Percentiles rank a stretch among this genome's conserved stretches.
These are phyloP conservation scores for Kryphioiulus occultus DNA, from an alignment of 2,888 invertebrate genomes.

Conservation along the genomic window DNA sequence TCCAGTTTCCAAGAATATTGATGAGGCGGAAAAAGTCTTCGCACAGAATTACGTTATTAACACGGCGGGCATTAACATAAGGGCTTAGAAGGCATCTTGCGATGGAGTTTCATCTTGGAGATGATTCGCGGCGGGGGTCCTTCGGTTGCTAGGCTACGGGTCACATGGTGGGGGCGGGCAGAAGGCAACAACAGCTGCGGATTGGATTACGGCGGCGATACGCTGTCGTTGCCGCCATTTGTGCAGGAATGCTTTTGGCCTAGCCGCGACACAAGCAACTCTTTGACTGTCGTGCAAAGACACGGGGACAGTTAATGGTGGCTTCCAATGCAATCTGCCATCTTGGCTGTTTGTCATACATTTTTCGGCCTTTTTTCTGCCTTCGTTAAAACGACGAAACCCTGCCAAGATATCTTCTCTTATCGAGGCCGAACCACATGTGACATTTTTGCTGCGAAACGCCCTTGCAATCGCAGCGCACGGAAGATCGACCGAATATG, in stretches of 20 bases:
- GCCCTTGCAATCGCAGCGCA: neutral
- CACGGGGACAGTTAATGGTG: neutral
- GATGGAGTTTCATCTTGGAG: neutral
- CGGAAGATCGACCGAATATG: neutral
- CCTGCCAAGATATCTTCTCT: neutral
- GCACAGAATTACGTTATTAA: slow-evolving; percentile 31
- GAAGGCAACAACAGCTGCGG: neutral
- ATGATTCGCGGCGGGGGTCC: neutral
- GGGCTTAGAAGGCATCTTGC: neutral
- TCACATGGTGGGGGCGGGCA: slow-evolving; percentile 2
- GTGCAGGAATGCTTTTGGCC: neutral
- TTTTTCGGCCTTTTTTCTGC: neutral
- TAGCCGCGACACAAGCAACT: slow-evolving; percentile 1
- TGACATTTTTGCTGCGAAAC: neutral
- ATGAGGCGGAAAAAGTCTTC: slow-evolving; percentile 31
- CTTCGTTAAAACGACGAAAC: neutral
- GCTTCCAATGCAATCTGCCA: neutral
- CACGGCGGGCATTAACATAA: slow-evolving; percentile 1
- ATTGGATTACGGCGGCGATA: slow-evolving; percentile 3
- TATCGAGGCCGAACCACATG: neutral
- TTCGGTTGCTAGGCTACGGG: neutral
- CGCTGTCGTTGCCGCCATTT: neutral
- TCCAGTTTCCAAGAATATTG: slow-evolving; percentile 14
- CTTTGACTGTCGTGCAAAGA: neutral
- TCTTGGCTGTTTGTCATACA: neutral